phyloP scores from a whole-genome alignment of 1,140 invertebrate species.

The Paralvinella palmiformis region DNA sequence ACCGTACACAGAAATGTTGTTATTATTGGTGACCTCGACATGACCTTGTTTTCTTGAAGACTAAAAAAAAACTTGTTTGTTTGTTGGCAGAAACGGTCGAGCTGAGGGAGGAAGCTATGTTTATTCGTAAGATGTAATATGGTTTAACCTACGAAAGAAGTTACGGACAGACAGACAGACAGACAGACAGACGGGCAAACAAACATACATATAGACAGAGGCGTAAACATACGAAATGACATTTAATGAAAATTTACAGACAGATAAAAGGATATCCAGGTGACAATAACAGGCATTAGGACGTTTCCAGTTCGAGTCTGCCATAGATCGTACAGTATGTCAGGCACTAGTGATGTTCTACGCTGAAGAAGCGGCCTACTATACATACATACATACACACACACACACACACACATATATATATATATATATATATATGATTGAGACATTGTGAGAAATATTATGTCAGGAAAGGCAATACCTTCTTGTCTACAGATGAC shows the following conservation, averaged over 20 bases:
- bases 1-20: too few species aligned
- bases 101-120: neutral
- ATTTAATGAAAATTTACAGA: too few species aligned
- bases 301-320: too few species aligned
- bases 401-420: slow-evolving; percentile 5
- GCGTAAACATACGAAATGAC: too few species aligned
- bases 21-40: too few species aligned
- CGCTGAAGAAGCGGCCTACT: neutral
- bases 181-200: neutral
- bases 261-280: neutral
- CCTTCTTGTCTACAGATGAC: too few species aligned
- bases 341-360: neutral
- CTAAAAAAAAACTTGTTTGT: too few species aligned
- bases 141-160: neutral
- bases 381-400: neutral
- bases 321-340: neutral
- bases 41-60: too few species aligned
- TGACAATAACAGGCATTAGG: too few species aligned
- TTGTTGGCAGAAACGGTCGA: too few species aligned
- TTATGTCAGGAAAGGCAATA: too few species aligned
- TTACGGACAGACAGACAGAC: neutral
- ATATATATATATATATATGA: neutral
- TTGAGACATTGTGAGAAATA: too few species aligned
- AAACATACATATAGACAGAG: neutral
- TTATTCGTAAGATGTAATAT: neutral